These are phyloP conservation scores for Portevinia maculata DNA, from an alignment of 2,888 invertebrate species.

Conservation along the genomic window DNA sequence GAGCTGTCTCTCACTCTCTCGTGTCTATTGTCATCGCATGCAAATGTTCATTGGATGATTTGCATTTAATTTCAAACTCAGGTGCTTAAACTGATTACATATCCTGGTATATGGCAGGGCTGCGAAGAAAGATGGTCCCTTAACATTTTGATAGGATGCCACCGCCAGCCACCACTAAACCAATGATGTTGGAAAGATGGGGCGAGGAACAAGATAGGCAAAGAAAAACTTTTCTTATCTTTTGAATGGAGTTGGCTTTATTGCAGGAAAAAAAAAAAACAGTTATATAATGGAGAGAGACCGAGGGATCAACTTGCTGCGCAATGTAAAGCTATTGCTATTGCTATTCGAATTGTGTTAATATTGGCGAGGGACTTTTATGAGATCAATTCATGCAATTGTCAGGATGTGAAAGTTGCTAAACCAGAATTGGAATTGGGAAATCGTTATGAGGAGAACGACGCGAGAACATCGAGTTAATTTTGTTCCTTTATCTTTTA, in stretches of 20 bases:
- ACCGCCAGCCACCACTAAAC: slow-evolving; percentile 14
- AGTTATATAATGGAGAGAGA: too few relatives aligned
- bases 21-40: slow-evolving; percentile 53
- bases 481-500: slow-evolving; percentile 19
- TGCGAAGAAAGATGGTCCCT: slow-evolving; percentile 22
- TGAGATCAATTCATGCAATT: slow-evolving; percentile 70
- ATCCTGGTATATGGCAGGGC: slow-evolving; percentile 40
- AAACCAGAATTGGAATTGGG: slow-evolving; percentile 65
- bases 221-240: slow-evolving; percentile 67
- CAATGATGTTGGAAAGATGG: slow-evolving; percentile 27
- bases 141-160: slow-evolving; percentile 39
- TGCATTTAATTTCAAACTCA: slow-evolving; percentile 73
- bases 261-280: slow-evolving; percentile 18
- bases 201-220: slow-evolving; percentile 52
- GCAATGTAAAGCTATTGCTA: slow-evolving; percentile 34
- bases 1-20: neutral
- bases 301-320: neutral
- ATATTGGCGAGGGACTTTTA: slow-evolving; percentile 59
- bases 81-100: slow-evolving; percentile 71
- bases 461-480: slow-evolving; percentile 22
- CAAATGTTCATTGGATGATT: slow-evolving; percentile 73
- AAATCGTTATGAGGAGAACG: slow-evolving; percentile 41
- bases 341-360: slow-evolving; percentile 66
- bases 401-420: slow-evolving; percentile 64
- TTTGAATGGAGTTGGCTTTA: slow-evolving; percentile 42